Percentiles rank a stretch among this genome's conserved stretches.
Conservation (phyloP, 2,113 vertebrate species). For the Plestiodon gilberti region DNA sequence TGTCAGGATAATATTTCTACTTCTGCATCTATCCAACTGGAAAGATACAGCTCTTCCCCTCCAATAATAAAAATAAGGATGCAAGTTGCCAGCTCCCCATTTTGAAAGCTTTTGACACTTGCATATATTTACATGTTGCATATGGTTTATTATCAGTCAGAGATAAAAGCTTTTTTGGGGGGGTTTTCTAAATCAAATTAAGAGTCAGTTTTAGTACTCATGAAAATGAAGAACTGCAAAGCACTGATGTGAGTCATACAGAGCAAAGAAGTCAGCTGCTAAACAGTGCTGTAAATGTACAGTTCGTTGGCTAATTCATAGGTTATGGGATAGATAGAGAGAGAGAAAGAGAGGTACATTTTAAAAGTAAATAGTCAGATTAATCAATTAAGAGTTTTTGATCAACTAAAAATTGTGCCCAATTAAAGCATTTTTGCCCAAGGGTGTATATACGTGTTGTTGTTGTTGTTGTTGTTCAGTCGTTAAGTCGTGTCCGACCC, state of each 20-base stretch:
- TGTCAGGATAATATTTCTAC: constrained; percentile 58
- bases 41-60: constrained; percentile 35
- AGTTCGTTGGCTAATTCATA: neutral
- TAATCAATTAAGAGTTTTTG: too few species aligned
- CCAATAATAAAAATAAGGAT: constrained; percentile 32
- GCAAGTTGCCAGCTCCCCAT: constrained; percentile 10
- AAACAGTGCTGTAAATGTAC: neutral
- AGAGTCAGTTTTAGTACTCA: neutral
- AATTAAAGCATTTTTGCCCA: too few species aligned
- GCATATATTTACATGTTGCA: constrained; percentile 2
- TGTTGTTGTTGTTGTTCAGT: too few species aligned
- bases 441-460: too few species aligned
- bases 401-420: too few species aligned
- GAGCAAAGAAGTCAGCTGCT: neutral
- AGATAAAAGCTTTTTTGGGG: constrained; percentile 42
- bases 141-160: neutral
- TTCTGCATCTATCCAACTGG: constrained; percentile 53
- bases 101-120: constrained; percentile 11
- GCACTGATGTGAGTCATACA: accelerated
- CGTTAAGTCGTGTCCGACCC: too few species aligned
- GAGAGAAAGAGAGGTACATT: neutral
- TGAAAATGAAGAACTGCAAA: accelerated
- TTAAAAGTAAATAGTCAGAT: too few species aligned
- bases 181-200: neutral
- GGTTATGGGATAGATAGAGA: neutral